Percentiles rank a stretch among this genome's conserved stretches.
Conservation (phyloP, 1,140 invertebrate genomes). For the Magallana angulata region DNA sequence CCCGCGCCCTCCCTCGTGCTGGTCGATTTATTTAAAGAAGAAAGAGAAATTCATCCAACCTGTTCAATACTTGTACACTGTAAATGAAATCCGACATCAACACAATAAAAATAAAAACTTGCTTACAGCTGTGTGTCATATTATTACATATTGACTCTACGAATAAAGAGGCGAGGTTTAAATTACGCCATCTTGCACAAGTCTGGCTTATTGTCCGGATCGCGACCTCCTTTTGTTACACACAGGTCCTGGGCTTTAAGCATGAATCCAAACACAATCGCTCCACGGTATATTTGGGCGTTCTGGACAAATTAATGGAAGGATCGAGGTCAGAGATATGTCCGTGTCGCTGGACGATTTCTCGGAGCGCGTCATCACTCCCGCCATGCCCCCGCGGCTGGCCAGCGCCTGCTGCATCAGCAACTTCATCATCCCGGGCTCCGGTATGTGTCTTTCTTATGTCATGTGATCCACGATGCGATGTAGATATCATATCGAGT, state of each 20-base stretch:
- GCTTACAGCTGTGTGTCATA: too few relatives aligned
- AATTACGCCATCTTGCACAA: neutral
- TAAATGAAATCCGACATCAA: too few relatives aligned
- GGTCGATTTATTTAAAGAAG: too few relatives aligned
- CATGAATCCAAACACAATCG: too few relatives aligned
- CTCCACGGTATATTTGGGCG: too few relatives aligned
- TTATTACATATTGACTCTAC: too few relatives aligned
- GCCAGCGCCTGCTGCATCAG: conserved; percentile 34
- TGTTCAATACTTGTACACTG: too few relatives aligned
- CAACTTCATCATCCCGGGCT: conserved; percentile 39
- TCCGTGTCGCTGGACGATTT: neutral
- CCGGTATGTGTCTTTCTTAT: neutral
- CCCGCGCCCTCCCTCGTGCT: too few relatives aligned
- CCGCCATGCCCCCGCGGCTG: conserved; percentile 40
- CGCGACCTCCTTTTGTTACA: neutral
- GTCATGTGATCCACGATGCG: neutral
- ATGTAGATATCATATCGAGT: too few relatives aligned
- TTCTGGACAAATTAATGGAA: too few relatives aligned
- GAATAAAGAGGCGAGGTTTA: neutral
- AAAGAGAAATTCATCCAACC: too few relatives aligned
- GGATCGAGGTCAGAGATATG: neutral
- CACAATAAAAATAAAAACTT: too few relatives aligned
- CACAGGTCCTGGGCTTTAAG: neutral
- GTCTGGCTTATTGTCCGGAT: neutral
- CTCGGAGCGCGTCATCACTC: conserved; percentile 12